Evolutionary conservation across 2,113 vertebrate genomes (phyloP), one percentile per base, ranked within the genome.

Genomic region (Procapra przewalskii): DNA sequence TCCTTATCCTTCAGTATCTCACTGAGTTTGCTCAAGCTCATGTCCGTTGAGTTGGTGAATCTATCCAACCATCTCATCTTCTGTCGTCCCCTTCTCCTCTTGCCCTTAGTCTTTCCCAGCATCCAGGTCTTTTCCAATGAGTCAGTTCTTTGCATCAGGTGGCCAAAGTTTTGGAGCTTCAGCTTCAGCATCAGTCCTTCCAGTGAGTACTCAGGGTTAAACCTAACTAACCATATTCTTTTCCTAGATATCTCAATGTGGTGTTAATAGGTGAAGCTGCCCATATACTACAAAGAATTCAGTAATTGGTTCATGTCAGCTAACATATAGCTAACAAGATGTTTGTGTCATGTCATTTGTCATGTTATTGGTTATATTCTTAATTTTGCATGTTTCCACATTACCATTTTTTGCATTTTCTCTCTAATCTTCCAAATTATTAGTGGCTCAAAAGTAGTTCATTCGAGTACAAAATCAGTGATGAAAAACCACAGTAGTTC

Each of bases 251-350:
- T 67, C 14, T 94, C 43, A 91, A 15, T 91, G 31, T 80, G 17
- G 2, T 40, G 12, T 84, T 80, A 94, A 80, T 43, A 88, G 31
- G 25, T 43, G 23, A 87, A 5, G 21, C 52, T 95, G 21, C 89
- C 9, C 60, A 95, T 60, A 86, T 45, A 67, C 33, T 91, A 84
- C 25, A 85, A 95, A 33, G 19, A 88, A 93, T 96, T 27, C 27
- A 95, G 14, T 13, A 12, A 86, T 11, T 86, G 31, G 40, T 43
- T 96, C 6, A 88, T 83, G 7, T 27, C 90, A 27, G 33, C 31
- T 88, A 88, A 90, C 48, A 84, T 90, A 92, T 79, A 96, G 55
- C 48, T 50, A 79, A 88, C 23, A 95, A 97, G 64, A 45, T 62
- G 16, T 52, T 64, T 57, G 27, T 67, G 33, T 92, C 79, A 40